Percentiles rank a stretch among this genome's conserved stretches.
These are phyloP conservation scores for Microctenopoma stevenorrisi DNA, from an alignment of 2,797 vertebrate species.

Conservation along the genomic window DNA sequence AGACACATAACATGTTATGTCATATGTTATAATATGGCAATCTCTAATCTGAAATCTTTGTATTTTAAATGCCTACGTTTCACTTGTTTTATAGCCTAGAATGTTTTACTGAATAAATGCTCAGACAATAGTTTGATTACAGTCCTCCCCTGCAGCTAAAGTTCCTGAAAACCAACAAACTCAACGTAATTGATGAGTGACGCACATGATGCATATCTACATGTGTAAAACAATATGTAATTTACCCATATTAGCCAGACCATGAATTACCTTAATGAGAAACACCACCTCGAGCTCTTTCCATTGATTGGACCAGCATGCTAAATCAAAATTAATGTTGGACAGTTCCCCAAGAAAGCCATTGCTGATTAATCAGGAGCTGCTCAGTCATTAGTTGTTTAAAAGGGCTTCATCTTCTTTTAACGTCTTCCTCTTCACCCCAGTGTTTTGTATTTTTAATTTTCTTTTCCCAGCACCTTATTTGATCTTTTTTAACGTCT, in stretches of 20 bases:
- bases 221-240: conserved; percentile 72
- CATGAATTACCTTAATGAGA: conserved; percentile 88
- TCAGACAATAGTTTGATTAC: not conserved
- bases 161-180: conserved; percentile 29
- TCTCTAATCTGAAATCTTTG: no score
- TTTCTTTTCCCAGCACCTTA: conserved; percentile 69
- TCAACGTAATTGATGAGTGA: conserved; percentile 32
- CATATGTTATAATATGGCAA: no score
- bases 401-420: conserved; percentile 65
- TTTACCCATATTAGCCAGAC: conserved; percentile 67
- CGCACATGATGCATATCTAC: conserved; percentile 48
- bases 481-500: conserved; percentile 85
- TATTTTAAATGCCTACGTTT: no score
- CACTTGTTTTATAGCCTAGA: not conserved
- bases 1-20: no score
- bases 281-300: conserved; percentile 79
- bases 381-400: conserved; percentile 70
- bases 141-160: not conserved
- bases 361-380: conserved; percentile 68
- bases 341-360: conserved; percentile 73
- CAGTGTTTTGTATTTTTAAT: conserved; percentile 84
- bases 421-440: conserved; percentile 66
- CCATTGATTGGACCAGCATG: conserved; percentile 75
- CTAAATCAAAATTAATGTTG: conserved; percentile 78
- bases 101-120: not conserved